These are phyloP conservation scores for Melanophora roralis DNA, from an alignment of 2,888 invertebrate genomes.

Conservation along the genomic window DNA sequence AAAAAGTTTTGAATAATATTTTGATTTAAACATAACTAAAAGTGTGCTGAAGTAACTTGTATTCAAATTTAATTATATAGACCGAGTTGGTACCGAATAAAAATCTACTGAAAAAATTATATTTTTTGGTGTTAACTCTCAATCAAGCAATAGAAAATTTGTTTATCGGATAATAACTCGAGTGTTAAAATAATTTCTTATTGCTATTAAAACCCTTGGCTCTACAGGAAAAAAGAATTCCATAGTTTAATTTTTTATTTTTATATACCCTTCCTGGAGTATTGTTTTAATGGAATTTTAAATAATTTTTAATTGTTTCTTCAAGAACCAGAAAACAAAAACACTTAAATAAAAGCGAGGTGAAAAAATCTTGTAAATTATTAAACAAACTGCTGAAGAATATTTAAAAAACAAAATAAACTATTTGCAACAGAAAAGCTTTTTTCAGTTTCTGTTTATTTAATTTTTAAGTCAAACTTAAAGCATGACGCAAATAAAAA, in stretches of 20 bases:
- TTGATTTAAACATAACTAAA: too few relatives aligned
- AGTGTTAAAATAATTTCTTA: too few relatives aligned
- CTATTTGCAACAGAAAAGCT: slow-evolving; percentile 24
- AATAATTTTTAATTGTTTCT: background rate
- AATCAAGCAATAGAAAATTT: too few relatives aligned
- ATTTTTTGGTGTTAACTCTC: too few relatives aligned
- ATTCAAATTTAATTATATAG: too few relatives aligned
- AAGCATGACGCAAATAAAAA: slow-evolving; percentile 58
- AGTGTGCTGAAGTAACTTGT: too few relatives aligned
- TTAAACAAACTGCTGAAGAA: slow-evolving; percentile 16
- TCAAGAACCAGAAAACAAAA: background rate
- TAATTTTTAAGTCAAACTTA: slow-evolving; percentile 36
- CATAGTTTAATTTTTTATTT: slow-evolving; percentile 22
- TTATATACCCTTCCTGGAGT: slow-evolving; percentile 4
- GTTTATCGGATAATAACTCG: too few relatives aligned
- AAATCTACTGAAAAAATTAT: too few relatives aligned
- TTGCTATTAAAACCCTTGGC: too few relatives aligned
- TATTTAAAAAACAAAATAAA: slow-evolving; percentile 13
- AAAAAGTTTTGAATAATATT: too few relatives aligned
- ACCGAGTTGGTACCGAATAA: too few relatives aligned
- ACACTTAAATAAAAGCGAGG: background rate
- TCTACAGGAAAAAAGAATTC: slow-evolving; percentile 20
- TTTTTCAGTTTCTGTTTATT: background rate
- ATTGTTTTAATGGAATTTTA: slow-evolving; percentile 40
- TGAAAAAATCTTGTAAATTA: slow-evolving; percentile 31